Evolutionary conservation across 1,140 invertebrate species (phyloP).

Genomic region (Parasteatoda tepidariorum): DNA sequence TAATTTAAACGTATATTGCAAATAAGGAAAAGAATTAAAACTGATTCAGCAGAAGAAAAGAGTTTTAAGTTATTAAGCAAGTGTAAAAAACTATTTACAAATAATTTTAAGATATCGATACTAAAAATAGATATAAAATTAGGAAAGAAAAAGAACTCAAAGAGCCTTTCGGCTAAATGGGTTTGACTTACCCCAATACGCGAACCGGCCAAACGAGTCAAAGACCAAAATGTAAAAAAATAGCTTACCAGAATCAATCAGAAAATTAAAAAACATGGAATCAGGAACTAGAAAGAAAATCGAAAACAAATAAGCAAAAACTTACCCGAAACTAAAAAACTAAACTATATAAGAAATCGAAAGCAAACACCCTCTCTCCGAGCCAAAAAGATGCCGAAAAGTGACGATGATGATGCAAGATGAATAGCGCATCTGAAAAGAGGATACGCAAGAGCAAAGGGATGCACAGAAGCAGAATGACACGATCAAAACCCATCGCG

Average conservation of each 20-base stretch:
- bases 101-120: no score
- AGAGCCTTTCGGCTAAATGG: background rate
- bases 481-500: slow-evolving; percentile 24
- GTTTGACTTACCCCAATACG: background rate
- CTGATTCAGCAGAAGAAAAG: no score
- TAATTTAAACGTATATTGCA: no score
- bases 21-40: no score
- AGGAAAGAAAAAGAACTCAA: background rate
- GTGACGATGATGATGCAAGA: slow-evolving; percentile 32
- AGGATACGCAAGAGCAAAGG: slow-evolving; percentile 44
- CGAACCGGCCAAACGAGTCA: background rate
- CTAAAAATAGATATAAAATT: background rate
- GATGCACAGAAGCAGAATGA: slow-evolving; percentile 53
- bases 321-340: background rate
- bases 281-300: background rate
- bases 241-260: background rate
- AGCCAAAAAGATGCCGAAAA: background rate
- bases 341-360: background rate
- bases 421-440: slow-evolving; percentile 23
- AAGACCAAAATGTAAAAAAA: background rate
- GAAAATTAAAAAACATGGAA: background rate
- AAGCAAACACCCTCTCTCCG: background rate
- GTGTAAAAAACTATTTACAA: no score
- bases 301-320: background rate
- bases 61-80: no score